phyloP scores from a whole-genome alignment of 2,888 invertebrate genomes.

The Uropetala carovei region DNA sequence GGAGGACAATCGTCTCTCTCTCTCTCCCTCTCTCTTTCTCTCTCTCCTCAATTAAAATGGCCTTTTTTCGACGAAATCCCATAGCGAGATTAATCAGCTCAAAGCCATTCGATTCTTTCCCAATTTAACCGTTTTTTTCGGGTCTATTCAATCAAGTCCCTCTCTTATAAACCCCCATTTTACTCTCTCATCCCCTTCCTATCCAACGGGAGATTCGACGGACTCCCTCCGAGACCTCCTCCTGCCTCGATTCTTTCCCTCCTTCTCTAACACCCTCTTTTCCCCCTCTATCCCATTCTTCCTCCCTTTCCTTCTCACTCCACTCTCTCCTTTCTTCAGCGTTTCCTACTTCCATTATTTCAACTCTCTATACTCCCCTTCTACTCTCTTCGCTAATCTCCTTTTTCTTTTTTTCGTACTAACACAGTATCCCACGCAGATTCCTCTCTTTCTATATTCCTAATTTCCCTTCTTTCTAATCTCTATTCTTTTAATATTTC shows the following conservation, averaged over 20 bases:
- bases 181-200: too few species aligned
- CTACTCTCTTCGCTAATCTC: not conserved
- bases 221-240: too few species aligned
- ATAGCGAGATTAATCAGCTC: constrained; percentile 53
- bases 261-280: too few species aligned
- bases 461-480: not conserved
- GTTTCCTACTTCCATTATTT: not conserved
- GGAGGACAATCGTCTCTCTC: not conserved
- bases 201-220: too few species aligned
- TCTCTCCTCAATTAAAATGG: not conserved
- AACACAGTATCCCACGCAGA: not conserved
- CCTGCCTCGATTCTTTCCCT: too few species aligned
- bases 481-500: not conserved
- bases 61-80: constrained; percentile 27
- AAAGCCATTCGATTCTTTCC: constrained; percentile 39
- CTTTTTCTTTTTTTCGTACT: not conserved
- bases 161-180: not conserved
- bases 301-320: not conserved
- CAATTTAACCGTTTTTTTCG: constrained; percentile 53
- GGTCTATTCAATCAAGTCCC: constrained; percentile 41
- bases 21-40: too few species aligned
- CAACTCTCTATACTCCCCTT: not conserved
- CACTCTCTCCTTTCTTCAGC: not conserved
- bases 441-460: not conserved
- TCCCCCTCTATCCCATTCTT: not conserved